These are phyloP conservation scores for Bombus affinis DNA, from an alignment of 1,140 invertebrate genomes.

Conservation along the genomic window DNA sequence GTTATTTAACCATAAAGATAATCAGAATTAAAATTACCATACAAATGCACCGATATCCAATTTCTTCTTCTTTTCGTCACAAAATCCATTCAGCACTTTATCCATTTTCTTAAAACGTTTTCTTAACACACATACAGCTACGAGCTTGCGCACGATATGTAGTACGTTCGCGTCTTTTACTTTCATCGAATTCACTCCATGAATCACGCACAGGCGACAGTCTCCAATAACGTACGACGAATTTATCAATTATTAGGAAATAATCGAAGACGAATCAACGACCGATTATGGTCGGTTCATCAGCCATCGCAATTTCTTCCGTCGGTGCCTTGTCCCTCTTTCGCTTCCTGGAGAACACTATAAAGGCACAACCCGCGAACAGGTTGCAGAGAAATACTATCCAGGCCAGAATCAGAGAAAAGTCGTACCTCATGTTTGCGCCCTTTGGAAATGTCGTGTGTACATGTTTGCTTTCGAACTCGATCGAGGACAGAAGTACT, in stretches of 20 bases:
- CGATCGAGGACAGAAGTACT: constrained; percentile 88
- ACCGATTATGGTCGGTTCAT: constrained; percentile 92
- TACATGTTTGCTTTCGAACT: constrained; percentile 87
- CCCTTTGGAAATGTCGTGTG: constrained; percentile 87
- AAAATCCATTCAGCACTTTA: no score
- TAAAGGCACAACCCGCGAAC: constrained; percentile 87
- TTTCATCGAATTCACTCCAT: no score
- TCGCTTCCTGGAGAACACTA: constrained; percentile 91
- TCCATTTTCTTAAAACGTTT: no score
- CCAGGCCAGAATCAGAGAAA: constrained; percentile 91
- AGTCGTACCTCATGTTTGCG: constrained; percentile 86
- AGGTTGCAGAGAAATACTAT: constrained; percentile 89
- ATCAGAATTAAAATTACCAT: background rate
- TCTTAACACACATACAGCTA: no score
- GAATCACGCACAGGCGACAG: background rate
- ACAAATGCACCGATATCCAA: background rate
- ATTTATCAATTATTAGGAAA: background rate
- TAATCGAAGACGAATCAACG: constrained; percentile 83
- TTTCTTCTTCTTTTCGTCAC: background rate
- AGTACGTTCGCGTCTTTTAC: constrained; percentile 2
- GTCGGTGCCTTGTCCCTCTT: constrained; percentile 91
- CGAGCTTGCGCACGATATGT: no score
- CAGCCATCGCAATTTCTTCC: constrained; percentile 91
- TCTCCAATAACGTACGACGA: background rate
- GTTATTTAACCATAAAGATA: background rate